A percentile compares a stretch with the other conserved stretches of the same genome.
Evolutionary conservation across 2,113 vertebrate species (phyloP).

Genomic region (Mesoclemmys tuberculata): DNA sequence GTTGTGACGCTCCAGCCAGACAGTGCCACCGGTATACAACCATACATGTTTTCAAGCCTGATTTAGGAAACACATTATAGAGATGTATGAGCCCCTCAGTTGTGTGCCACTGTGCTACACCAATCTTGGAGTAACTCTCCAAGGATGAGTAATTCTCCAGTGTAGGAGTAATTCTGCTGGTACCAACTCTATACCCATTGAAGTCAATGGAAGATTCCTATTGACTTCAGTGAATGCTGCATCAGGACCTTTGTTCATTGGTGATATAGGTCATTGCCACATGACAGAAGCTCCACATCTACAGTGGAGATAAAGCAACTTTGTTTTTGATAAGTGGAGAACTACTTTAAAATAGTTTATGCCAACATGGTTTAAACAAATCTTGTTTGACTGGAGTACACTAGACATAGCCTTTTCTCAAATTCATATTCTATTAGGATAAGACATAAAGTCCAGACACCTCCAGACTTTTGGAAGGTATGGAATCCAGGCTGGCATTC

Average conservation of each 20-base stretch:
- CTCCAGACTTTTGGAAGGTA: not conserved
- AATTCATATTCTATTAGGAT: not conserved
- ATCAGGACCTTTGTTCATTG: not conserved
- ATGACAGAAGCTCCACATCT: not conserved
- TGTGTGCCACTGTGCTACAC: not conserved
- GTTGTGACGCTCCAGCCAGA: too few species aligned
- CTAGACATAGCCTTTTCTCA: not conserved
- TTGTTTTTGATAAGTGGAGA: not conserved
- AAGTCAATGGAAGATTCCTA: not conserved
- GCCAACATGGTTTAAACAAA: not conserved
- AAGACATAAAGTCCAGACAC: not conserved
- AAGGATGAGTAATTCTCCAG: too few species aligned
- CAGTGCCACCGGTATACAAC: too few species aligned
- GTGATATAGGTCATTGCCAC: not conserved
- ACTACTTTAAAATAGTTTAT: not conserved
- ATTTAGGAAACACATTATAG: not conserved
- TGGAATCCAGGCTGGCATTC: not conserved
- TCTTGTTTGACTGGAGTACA: not conserved
- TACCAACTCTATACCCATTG: not conserved
- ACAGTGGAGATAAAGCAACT: not conserved
- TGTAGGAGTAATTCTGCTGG: not conserved
- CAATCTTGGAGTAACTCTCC: too few species aligned
- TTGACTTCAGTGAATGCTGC: not conserved
- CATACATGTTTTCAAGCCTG: not conserved
- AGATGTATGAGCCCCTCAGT: not conserved